Conservation (phyloP, 1,140 invertebrate genomes). For the Microplitis mediator region DNA sequence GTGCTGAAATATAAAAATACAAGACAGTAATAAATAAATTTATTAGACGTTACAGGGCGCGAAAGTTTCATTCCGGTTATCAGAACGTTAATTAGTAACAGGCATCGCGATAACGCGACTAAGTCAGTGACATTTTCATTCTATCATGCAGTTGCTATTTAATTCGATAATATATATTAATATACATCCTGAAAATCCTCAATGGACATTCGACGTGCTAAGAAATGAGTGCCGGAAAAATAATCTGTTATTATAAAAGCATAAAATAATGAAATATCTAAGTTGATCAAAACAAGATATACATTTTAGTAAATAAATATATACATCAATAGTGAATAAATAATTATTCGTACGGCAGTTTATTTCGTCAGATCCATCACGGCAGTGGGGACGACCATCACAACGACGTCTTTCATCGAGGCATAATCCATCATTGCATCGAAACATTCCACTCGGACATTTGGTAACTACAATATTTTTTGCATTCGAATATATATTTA, state of each 20-base stretch:
- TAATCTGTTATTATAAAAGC: neutral
- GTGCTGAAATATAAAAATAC: conserved; percentile 20
- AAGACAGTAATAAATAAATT: conserved; percentile 22
- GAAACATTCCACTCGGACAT: conserved; percentile 57
- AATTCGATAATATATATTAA: neutral
- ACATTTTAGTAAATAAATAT: neutral
- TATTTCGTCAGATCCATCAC: conserved; percentile 74
- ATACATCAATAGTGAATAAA: conserved; percentile 10
- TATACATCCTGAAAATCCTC: neutral
- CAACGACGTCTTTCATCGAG: conserved; percentile 67
- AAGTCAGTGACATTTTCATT: conserved; percentile 17
- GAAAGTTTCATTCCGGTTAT: neutral
- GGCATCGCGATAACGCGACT: conserved; percentile 16
- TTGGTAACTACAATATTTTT: conserved; percentile 49
- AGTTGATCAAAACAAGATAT: neutral
- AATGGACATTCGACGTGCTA: conserved; percentile 14
- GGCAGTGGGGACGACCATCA: conserved; percentile 69
- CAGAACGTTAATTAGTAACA: conserved; percentile 24
- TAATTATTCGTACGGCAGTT: conserved; percentile 64
- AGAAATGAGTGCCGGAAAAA: conserved; percentile 5
- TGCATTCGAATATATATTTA: neutral
- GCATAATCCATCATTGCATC: conserved; percentile 70
- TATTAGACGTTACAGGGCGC: neutral
- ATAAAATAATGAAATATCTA: neutral
- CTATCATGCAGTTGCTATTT: conserved; percentile 18